A percentile compares a stretch with the other conserved stretches of the same genome.
Conservation (phyloP, 2,797 vertebrate genomes). For the Sebastes elongatus region DNA sequence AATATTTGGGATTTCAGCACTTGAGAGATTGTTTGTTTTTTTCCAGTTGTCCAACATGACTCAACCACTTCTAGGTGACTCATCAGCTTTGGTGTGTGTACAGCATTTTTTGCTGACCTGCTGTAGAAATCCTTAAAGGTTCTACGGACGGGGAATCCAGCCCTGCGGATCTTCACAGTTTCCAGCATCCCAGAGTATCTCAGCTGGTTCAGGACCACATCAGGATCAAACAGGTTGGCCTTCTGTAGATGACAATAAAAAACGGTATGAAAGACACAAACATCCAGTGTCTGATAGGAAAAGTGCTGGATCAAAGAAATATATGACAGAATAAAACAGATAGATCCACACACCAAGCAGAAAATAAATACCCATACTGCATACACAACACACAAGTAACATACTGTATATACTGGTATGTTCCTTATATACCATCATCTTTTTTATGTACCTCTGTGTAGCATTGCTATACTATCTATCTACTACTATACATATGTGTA, state of each 20-base stretch:
- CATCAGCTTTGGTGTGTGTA: neutral
- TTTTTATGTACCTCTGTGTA: too few relatives aligned
- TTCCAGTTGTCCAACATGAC: neutral
- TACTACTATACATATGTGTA: too few relatives aligned
- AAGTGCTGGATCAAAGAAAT: too few relatives aligned
- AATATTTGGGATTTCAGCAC: neutral
- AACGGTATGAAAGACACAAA: too few relatives aligned
- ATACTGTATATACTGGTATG: too few relatives aligned
- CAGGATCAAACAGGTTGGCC: constrained; percentile 86
- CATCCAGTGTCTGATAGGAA: too few relatives aligned
- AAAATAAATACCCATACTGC: too few relatives aligned
- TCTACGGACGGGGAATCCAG: constrained; percentile 90
- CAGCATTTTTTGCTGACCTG: constrained; percentile 75
- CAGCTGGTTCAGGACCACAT: constrained; percentile 91
- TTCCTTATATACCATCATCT: too few relatives aligned
- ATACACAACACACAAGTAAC: too few relatives aligned
- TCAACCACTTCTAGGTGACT: neutral
- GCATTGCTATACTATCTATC: too few relatives aligned
- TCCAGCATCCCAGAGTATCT: constrained; percentile 94
- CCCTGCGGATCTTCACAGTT: constrained; percentile 91
- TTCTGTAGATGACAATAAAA: constrained; percentile 65
- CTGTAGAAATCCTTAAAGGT: constrained; percentile 88
- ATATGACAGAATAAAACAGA: too few relatives aligned
- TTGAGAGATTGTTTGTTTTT: neutral
- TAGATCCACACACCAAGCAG: too few relatives aligned